Evolutionary conservation across 2,888 invertebrate species (phyloP), one percentile per base, ranked within the genome.

Genomic region (Dynastes tityus): DNA sequence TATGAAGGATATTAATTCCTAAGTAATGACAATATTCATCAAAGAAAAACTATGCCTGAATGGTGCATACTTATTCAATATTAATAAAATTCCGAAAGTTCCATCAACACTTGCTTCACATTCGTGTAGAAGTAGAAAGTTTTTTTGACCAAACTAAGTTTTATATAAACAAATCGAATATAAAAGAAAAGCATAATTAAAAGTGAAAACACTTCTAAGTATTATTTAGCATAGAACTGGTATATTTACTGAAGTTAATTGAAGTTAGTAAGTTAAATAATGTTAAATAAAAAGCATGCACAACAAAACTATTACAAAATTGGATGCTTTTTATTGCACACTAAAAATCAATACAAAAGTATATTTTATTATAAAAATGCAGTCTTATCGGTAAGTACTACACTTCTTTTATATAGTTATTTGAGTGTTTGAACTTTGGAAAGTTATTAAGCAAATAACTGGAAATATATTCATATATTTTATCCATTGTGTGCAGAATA

Each of bases 401-500:
- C 40, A 73, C 73, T 58, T 73, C 58, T 22, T 73, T 73, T 22
- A 73, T 40, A 40, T 58, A 73, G 9, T n/a, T 37, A 1, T 73
- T 73, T 73, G 55, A 40, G 40, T 37, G 58, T 73, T 73, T 40
- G 37, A 55, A 37, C 58, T 73, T 73, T 55, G 22, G 73, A 73
- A 58, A 40, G 29, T 58, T 16, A 73, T 58, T 37, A 73, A 58
- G 22, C 0, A 22, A 37, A 58, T 53, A 73, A 29, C 40, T 73
- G 11, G 40, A 58, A 58, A 73, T 37, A 37, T 73, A 58, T 22
- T 73, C 37, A 73, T 73, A 61, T 40, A 61, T 40, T 45, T 74
- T 74, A 74, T 74, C 45, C 45, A 61, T 11, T 74, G 29, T 74
- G 27, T 63, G 27, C 45, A 74, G 61, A 74, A 74, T 74, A 79